Evolutionary conservation across 2,797 vertebrate genomes (phyloP).

Genomic region (Danionella dracula): DNA sequence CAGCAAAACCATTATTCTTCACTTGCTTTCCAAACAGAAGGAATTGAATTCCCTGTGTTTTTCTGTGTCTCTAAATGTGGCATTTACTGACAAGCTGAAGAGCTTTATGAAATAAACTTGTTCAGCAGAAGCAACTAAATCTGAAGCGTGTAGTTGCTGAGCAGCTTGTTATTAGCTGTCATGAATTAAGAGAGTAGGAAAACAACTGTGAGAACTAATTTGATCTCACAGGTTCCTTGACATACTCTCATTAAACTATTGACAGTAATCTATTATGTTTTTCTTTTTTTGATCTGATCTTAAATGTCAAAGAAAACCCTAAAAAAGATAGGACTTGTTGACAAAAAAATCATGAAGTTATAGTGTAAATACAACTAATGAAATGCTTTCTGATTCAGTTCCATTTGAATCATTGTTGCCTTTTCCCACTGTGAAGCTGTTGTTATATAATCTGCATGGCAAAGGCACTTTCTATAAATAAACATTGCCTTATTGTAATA

Average conservation of each 20-base stretch:
- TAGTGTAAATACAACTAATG: no score
- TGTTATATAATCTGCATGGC: no score
- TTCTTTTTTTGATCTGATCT: no score
- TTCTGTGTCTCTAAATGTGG: conserved; percentile 21
- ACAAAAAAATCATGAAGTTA: no score
- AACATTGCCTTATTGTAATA: no score
- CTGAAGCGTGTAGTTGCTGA: background rate
- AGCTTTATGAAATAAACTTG: conserved; percentile 19
- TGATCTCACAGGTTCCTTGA: background rate
- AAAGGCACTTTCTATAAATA: no score
- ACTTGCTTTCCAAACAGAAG: conserved; percentile 44
- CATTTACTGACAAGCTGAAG: conserved; percentile 17
- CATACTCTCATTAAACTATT: background rate
- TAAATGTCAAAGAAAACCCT: no score
- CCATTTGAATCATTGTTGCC: no score
- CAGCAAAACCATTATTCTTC: conserved; percentile 43
- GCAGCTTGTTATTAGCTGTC: conserved; percentile 10
- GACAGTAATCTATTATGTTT: background rate
- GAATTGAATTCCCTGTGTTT: conserved; percentile 3
- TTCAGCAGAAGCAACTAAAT: conserved; percentile 2
- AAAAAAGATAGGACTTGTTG: no score
- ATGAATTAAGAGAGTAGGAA: background rate
- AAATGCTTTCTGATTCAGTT: no score
- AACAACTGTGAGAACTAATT: background rate
- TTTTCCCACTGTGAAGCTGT: no score